Evolutionary conservation across 2,888 invertebrate species (phyloP), one percentile per base, ranked within the genome.

Genomic region (Cremastinae sp.): DNA sequence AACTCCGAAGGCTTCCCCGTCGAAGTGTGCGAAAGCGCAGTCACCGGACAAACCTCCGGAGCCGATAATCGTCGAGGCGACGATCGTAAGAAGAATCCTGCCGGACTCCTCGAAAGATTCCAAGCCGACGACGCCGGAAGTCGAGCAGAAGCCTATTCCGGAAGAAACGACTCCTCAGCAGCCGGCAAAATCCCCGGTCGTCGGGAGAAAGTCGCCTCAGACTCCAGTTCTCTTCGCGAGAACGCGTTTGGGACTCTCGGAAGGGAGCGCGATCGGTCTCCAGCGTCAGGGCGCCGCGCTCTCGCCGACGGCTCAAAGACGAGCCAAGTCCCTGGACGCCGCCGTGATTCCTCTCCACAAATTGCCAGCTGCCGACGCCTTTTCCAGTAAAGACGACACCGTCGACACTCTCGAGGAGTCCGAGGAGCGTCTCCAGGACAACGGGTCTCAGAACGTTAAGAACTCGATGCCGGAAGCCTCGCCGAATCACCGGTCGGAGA

Each of bases 381-480:
- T 96, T 87, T 96, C 96, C 0, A 96, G 96, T 20, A 96, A 96
- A 90, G 96, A 96, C 86, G 96, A 96, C 86, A 96, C 96, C 0
- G 94, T 96, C 0, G 96, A 94, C 81, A 93, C 94, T 82, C 92
- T 93, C 74, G 95, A 95, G 79, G 94, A 94, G 86, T 76, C 73
- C 10, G 83, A 85, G 43, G 82, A 81, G 7, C 79, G 92, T 16
- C 73, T 69, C 2, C 65, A 38, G 0, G 62, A 62, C 0, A 34
- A 34, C 47, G 47, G 47, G 4, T 0, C 18, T 8, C 61, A 49
- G 1, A 28, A 34, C 5, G 16, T 5, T 1, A 47, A 62, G 18
- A 8, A 4, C n/a, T 81, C 84, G 2, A 41, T 83, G 0, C 84
- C 83, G 18, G 85, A 85, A 47, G 80, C 75, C 0, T 88, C 87